Evolutionary conservation across 1,140 invertebrate species (phyloP).

Genomic region (Cydia fagiglandana): DNA sequence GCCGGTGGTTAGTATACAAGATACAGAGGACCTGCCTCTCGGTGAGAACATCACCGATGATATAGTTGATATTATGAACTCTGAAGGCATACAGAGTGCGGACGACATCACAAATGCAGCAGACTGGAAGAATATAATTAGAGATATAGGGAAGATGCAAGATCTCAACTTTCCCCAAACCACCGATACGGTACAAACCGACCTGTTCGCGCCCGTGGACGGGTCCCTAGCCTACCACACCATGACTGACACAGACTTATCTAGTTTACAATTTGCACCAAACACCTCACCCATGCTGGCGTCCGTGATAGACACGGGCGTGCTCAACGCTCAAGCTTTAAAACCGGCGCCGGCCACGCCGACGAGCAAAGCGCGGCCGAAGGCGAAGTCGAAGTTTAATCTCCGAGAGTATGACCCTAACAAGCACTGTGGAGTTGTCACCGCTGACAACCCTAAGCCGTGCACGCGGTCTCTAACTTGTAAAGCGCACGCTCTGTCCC

Average conservation of each 20-base stretch:
- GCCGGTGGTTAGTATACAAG: slow-evolving; percentile 76
- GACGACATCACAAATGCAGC: slow-evolving; percentile 71
- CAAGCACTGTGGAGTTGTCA: slow-evolving; percentile 89
- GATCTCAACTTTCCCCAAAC: slow-evolving; percentile 70
- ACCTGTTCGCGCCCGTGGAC: slow-evolving; percentile 60
- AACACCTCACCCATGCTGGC: slow-evolving; percentile 58
- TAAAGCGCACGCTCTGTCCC: slow-evolving; percentile 89
- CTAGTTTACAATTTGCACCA: slow-evolving; percentile 61
- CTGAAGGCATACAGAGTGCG: slow-evolving; percentile 73
- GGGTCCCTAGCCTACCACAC: slow-evolving; percentile 54
- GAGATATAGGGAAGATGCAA: slow-evolving; percentile 71
- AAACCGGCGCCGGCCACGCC: slow-evolving; percentile 57
- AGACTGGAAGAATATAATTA: slow-evolving; percentile 76
- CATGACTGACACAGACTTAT: slow-evolving; percentile 61
- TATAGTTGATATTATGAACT: slow-evolving; percentile 76
- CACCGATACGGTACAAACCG: slow-evolving; percentile 56
- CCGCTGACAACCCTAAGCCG: slow-evolving; percentile 84
- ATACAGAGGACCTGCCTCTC: slow-evolving; percentile 69
- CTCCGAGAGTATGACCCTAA: slow-evolving; percentile 89
- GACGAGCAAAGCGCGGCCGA: slow-evolving; percentile 66
- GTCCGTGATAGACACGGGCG: slow-evolving; percentile 55
- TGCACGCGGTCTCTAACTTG: slow-evolving; percentile 91
- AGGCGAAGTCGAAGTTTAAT: slow-evolving; percentile 81
- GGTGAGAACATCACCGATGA: slow-evolving; percentile 75
- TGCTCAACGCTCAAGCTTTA: slow-evolving; percentile 58